Evolutionary conservation across 1,140 invertebrate genomes (phyloP), one percentile per base, ranked within the genome.

Genomic region (Popillia japonica): DNA sequence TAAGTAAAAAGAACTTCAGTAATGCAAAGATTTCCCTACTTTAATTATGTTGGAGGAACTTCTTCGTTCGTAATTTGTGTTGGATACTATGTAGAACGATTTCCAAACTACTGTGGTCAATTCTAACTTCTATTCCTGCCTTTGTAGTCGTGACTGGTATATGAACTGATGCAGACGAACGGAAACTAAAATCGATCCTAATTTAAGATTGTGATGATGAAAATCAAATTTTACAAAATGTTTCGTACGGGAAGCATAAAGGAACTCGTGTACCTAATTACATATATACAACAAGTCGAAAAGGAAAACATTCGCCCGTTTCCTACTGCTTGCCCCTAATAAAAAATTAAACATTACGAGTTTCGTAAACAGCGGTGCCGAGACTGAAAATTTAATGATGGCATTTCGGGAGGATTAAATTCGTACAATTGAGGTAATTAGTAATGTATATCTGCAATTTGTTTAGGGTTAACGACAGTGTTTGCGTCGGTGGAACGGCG

Each of bases 361-460:
- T 74, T 74, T 14, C 72, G 72, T 74, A 74, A 74, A 74, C 41
- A 74, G 41, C 14, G 40, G 17, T 14, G 72, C 14, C 34, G 72
- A 74, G 72, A 44, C 34, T 74, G 72, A 74, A 74, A 74, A 74
- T 74, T 74, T 74, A 74, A 74, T 74, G 72, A 74, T 20, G 17
- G 72, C 41, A 74, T 74, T 74, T 74, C 72, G 72, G 61, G 61
- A 68, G 75, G 75, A 76, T 76, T 76, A 76, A 76, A 76, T 76
- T 76, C 75, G 75, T 76, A 76, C 75, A 76, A 76, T 55, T 76
- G 44, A 27, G 41, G 75, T 42, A 76, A 76, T 76, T 76, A 76
- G 41, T 76, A 76, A 76, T 76, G 75, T 76, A 76, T 76, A 76
- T 76, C 75, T 76, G 75, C 75, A 76, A 76, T 76, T 76, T 76